phyloP scores from a whole-genome alignment of 2,113 vertebrate genomes.

The Eublepharis macularius region DNA sequence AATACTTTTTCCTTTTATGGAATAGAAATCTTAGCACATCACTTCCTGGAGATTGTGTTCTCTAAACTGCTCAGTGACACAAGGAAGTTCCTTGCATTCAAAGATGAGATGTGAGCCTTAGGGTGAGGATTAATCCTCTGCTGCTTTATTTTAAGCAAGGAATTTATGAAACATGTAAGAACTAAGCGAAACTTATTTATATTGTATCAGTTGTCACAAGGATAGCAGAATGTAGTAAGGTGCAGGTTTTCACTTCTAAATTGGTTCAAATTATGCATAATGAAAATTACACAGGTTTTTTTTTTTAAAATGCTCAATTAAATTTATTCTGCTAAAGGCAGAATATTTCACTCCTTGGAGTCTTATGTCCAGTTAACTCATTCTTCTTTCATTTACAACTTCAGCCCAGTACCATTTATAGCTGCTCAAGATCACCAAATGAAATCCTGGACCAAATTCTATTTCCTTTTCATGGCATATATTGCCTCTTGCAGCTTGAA shows the following conservation, averaged over 20 bases:
- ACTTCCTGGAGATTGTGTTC: conserved; percentile 76
- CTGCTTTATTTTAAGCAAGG: conserved; percentile 76
- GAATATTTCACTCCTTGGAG: not conserved
- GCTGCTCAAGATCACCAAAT: not conserved
- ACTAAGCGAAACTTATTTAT: conserved; percentile 51
- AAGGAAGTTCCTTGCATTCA: conserved; percentile 67
- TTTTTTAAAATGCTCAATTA: not conserved
- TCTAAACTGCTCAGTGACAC: conserved; percentile 69
- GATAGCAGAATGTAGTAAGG: conserved; percentile 28
- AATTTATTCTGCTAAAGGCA: conserved; percentile 24
- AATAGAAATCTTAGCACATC: conserved; percentile 65
- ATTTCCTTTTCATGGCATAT: not conserved
- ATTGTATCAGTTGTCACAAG: conserved; percentile 45
- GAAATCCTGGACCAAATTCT: not conserved
- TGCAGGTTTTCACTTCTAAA: not conserved
- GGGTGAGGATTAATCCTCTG: conserved; percentile 56
- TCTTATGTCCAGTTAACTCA: not conserved
- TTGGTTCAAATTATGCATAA: not conserved
- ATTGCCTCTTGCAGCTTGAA: no score
- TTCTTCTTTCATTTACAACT: not conserved
- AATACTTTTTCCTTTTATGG: conserved; percentile 85
- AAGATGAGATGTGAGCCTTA: conserved; percentile 66
- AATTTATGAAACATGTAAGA: conserved; percentile 71
- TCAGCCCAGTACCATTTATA: not conserved
- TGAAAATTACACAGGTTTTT: not conserved